Conservation (phyloP, 2,797 vertebrate species). For the Mustela erminea region DNA sequence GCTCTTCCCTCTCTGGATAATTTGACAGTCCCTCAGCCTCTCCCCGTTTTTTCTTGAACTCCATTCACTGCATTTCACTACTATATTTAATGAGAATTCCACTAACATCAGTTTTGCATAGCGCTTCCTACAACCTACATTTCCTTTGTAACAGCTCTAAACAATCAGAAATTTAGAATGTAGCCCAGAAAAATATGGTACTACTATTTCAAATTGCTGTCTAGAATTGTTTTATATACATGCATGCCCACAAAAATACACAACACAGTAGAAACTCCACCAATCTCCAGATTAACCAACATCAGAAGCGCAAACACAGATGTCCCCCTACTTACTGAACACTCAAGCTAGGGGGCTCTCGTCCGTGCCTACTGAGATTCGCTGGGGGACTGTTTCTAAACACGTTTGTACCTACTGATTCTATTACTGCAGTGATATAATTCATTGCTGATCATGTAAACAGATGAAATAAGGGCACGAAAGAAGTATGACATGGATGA, state of each 20-base stretch:
- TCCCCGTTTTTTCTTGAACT: background rate
- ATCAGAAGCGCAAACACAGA: constrained; percentile 48
- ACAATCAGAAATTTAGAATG: constrained; percentile 25
- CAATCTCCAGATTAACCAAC: constrained; percentile 53
- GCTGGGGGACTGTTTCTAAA: background rate
- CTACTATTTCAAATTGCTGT: background rate
- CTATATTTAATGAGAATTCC: background rate
- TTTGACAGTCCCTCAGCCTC: background rate
- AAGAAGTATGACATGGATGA: background rate
- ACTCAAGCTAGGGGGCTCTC: background rate
- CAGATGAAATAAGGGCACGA: background rate
- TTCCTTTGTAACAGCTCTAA: constrained; percentile 43
- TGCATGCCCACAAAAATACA: background rate
- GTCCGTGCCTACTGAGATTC: background rate
- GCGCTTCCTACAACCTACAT: background rate
- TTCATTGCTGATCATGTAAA: constrained; percentile 20
- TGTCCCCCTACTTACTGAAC: background rate
- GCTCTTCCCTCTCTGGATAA: background rate
- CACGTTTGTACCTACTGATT: background rate
- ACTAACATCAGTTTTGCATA: background rate
- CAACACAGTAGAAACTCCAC: background rate
- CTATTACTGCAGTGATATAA: background rate
- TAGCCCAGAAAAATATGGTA: background rate
- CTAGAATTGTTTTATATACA: background rate
- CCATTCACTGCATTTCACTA: constrained; percentile 29